Evolutionary conservation across 2,888 invertebrate genomes (phyloP), one percentile per base, ranked within the genome.

Genomic region (Nymphalis c-album): DNA sequence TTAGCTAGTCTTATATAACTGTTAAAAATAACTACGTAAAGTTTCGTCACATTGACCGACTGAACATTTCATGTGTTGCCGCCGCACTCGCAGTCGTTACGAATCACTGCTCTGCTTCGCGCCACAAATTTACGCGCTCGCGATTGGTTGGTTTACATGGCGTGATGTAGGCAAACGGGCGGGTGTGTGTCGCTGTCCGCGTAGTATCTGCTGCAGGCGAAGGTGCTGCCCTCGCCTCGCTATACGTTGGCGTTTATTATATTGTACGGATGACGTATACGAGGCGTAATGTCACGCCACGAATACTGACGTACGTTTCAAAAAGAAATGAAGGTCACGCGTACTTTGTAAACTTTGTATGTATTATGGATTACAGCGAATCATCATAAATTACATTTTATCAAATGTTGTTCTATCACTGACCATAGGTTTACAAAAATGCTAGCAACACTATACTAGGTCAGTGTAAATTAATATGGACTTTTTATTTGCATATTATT

Each of bases 111-210:
- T 48, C 62, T 75, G 79, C 80, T 83, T 83, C 81, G 82, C 84
- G 84, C 83, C 82, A 84, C 78, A 75, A 77, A 70, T 68, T 80
- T 76, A 71, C 77, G 77, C 63, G 78, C 55, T 75, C 73, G 79
- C 83, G 85, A 91, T 91, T 91, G 91, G 91, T 78, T 75, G 79
- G 72, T 70, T 70, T 69, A 72, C 72, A 80, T 91, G 90, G 91
- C 90, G 91, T 90, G 91, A 91, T 79, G 69, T 67, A 61, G 85
- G 80, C 77, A 53, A 47, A 47, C 60, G 69, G 53, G 31, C 53
- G 53, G 31, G 78, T 57, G 77, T 80, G 78, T 72, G 68, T 73
- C 61, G 26, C 26, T 31, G 6, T 31, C 60, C 50, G 57, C 57
- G 68, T 58, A 26, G 35, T 64, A 74, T 77, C 74, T 64, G 81